phyloP scores from a whole-genome alignment of 2,888 invertebrate genomes.

The Spodoptera picta region DNA sequence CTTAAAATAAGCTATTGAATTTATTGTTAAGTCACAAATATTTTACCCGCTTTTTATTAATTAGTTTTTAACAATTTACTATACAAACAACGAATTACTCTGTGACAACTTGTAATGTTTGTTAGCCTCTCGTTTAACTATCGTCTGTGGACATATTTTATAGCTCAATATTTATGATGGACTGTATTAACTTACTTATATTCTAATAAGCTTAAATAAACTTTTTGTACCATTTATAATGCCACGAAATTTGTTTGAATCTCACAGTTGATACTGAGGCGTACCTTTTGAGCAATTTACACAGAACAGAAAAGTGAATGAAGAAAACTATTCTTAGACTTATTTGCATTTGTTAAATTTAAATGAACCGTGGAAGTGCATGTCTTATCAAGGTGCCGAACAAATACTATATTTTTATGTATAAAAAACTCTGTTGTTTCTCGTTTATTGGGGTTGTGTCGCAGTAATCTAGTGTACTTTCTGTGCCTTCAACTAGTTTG shows the following conservation, averaged over 20 bases:
- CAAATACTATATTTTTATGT: slow-evolving; percentile 58
- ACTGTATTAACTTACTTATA: slow-evolving; percentile 47
- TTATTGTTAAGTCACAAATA: slow-evolving; percentile 87
- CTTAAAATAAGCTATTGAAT: slow-evolving; percentile 86
- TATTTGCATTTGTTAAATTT: slow-evolving; percentile 46
- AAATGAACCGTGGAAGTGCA: slow-evolving; percentile 27
- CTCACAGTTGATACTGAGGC: slow-evolving; percentile 55
- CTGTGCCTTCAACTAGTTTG: slow-evolving; percentile 82
- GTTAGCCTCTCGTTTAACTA: slow-evolving; percentile 57
- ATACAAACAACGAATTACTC: slow-evolving; percentile 84
- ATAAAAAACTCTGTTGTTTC: slow-evolving; percentile 49
- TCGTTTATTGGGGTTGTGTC: slow-evolving; percentile 75
- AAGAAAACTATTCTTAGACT: slow-evolving; percentile 32
- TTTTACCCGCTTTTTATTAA: slow-evolving; percentile 76
- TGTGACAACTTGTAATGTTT: slow-evolving; percentile 74
- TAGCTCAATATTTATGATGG: slow-evolving; percentile 64
- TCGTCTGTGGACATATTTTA: slow-evolving; percentile 55
- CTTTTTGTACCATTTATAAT: slow-evolving; percentile 39
- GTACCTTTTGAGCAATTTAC: slow-evolving; percentile 46
- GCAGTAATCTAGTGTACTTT: slow-evolving; percentile 75
- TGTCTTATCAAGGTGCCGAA: slow-evolving; percentile 56
- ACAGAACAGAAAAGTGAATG: slow-evolving; percentile 24
- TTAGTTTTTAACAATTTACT: slow-evolving; percentile 77
- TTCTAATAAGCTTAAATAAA: slow-evolving; percentile 41
- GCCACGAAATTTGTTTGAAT: slow-evolving; percentile 58